Evolutionary conservation across 2,888 invertebrate genomes (phyloP), one percentile per base, ranked within the genome.

Genomic region (Eretmocerus hayati): DNA sequence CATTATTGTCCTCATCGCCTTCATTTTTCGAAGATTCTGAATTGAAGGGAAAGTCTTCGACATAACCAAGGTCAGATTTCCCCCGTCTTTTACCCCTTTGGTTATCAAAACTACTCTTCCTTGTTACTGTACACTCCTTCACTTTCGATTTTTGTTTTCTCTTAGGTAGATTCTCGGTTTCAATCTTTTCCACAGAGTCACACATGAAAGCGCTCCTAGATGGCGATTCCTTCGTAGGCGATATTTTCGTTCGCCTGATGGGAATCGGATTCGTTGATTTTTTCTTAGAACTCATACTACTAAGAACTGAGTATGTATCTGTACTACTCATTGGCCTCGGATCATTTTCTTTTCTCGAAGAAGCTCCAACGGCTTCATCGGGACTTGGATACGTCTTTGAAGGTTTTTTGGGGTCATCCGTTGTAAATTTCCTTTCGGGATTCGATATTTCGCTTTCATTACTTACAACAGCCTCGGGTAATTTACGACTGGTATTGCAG

Each of bases 231-330:
- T 71, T 69, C 11, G 69, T 69, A 3, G 71, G 69, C 1, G 71
- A 71, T 48, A 71, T 69, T 45, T 70, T 69, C n/a, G 69, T 67
- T 19, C 69, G 62, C 44, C 69, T 58, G 23, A 70, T 48, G 49
- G 69, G 67, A n/a, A 63, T 64, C 31, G 64, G 61, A 15, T 65
- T 65, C 2, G 40, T 23, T 0, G 48, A 32, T 22, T 35, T 52
- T 42, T 57, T 64, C 39, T 59, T 62, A 2, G 20, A 5, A 11
- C 53, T 20, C 15, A n/a, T 55, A 40, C 46, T 59, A 18, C 54
- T 60, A 1, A 53, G 57, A 54, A 38, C n/a, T n/a, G n/a, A n/a
- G n/a, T n/a, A n/a, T n/a, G n/a, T n/a, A n/a, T 56, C 60, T 22
- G 59, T 62, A 9, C 58, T 61, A 33, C 54, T 51, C 13, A 55